These are phyloP conservation scores for Sycophaga agraensis DNA, from an alignment of 1,140 invertebrate species.

Conservation along the genomic window DNA sequence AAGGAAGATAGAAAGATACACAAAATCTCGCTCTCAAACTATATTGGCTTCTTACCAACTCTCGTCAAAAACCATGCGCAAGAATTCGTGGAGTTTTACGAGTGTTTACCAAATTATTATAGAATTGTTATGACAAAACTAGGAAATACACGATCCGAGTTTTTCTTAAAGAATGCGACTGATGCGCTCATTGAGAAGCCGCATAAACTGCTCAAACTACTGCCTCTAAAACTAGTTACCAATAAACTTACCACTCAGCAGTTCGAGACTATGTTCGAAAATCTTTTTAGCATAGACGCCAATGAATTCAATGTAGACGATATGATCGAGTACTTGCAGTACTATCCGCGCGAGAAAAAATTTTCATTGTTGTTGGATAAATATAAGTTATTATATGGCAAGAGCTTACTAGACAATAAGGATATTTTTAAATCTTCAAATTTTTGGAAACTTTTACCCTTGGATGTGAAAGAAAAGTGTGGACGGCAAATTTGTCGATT, in stretches of 20 bases:
- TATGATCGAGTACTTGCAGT: constrained; percentile 26
- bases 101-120: constrained; percentile 14
- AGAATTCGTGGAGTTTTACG: constrained; percentile 22
- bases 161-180: constrained; percentile 37
- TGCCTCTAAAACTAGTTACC: constrained; percentile 35
- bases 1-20: not conserved
- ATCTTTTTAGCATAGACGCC: constrained; percentile 26
- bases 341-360: constrained; percentile 36
- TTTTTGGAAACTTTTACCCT: constrained; percentile 2
- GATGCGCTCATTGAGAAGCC: constrained; percentile 32
- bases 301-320: constrained; percentile 11
- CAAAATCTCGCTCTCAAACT: not conserved
- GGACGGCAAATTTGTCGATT: not conserved
- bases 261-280: constrained; percentile 35
- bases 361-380: constrained; percentile 24
- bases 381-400: constrained; percentile 34
- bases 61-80: constrained; percentile 29
- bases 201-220: constrained; percentile 16
- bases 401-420: constrained; percentile 26
- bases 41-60: constrained; percentile 12
- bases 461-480: constrained; percentile 34
- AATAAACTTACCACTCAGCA: constrained; percentile 27
- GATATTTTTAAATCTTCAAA: constrained; percentile 3
- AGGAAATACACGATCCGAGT: constrained; percentile 33
- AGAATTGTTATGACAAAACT: constrained; percentile 29